Percentiles rank a stretch among this genome's conserved stretches.
phyloP scores from a whole-genome alignment of 2,888 invertebrate species.

The Acronicta psi region DNA sequence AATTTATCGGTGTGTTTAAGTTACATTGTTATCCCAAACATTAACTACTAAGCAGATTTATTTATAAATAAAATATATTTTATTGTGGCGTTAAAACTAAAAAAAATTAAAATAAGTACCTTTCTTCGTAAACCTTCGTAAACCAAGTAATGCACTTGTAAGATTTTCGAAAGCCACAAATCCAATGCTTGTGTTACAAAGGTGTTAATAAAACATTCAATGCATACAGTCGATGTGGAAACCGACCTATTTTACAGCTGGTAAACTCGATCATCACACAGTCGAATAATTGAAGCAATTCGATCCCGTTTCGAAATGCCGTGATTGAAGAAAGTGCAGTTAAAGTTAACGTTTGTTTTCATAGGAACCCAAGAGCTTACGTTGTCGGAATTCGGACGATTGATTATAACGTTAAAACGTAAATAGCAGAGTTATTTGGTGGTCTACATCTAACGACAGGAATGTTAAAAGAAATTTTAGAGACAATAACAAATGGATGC shows the following conservation, averaged over 20 bases:
- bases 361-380: slow-evolving; percentile 45
- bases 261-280: slow-evolving; percentile 47
- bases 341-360: slow-evolving; percentile 47
- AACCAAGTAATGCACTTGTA: no score
- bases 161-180: background rate
- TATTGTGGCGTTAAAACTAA: no score
- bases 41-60: no score
- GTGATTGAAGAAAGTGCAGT: slow-evolving; percentile 56
- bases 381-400: slow-evolving; percentile 25
- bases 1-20: no score
- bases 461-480: background rate
- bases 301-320: slow-evolving; percentile 58
- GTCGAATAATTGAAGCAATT: slow-evolving; percentile 67
- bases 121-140: background rate
- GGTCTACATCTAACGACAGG: slow-evolving; percentile 6
- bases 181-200: slow-evolving; percentile 40
- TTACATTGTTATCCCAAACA: no score
- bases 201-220: slow-evolving; percentile 60
- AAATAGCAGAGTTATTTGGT: slow-evolving; percentile 9
- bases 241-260: slow-evolving; percentile 30
- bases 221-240: slow-evolving; percentile 48
- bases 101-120: no score
- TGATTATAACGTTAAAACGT: slow-evolving; percentile 21
- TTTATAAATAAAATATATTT: no score
- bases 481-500: no score